Base-by-base conservation (phyloP, 2,113 vertebrate genomes). In the Varanus salvator region DNA sequence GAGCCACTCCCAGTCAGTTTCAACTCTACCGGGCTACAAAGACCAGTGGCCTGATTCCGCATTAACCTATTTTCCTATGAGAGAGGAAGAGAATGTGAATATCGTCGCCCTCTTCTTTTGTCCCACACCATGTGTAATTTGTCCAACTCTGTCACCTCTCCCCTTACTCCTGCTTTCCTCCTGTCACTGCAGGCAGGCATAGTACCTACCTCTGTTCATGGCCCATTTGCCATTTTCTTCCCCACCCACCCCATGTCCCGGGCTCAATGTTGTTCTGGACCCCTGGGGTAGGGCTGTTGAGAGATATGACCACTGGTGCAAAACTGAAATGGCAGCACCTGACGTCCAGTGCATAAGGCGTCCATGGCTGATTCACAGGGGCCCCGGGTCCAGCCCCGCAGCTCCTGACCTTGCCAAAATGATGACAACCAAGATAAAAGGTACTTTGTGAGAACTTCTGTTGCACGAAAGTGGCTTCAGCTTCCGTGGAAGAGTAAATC, bases 401-500 rank as follows among this genome's bases (percentile, higher is more conserved):
- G 27, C 5, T 15, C 21, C 31, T 52, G 15, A 72, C n/a, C 69
- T 17, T 72, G n/a, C 77, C 78, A 52, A 60, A 88, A 72, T 23
- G 11, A 54, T 72, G 50, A 54, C 64, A 52, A 80, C 29, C 44
- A 34, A 69, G n/a, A 80, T 15, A 64, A 80, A 80, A 80, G 0
- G 31, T 25, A 54, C 31, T 88, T 88, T 27, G 25, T 12, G 19
- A 29, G 23, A 54, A 38, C 64, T 27, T 81, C 50, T 48, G 74
- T 48, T 80, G 85, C 44, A 44, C 29, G 74, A 87, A 87, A 87
- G 54, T 74, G 54, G 14, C n/a, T 88, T 27, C 12, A 27, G 66
- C 38, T n/a, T 8, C 50, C 34, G 9, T 4, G 12, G 75, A 78
- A 78, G 64, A 75, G 87, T 23, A 21, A 54, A 86, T 94, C 89